Evolutionary conservation across 2,888 invertebrate species (phyloP).

Genomic region (Clanis bilineata): DNA sequence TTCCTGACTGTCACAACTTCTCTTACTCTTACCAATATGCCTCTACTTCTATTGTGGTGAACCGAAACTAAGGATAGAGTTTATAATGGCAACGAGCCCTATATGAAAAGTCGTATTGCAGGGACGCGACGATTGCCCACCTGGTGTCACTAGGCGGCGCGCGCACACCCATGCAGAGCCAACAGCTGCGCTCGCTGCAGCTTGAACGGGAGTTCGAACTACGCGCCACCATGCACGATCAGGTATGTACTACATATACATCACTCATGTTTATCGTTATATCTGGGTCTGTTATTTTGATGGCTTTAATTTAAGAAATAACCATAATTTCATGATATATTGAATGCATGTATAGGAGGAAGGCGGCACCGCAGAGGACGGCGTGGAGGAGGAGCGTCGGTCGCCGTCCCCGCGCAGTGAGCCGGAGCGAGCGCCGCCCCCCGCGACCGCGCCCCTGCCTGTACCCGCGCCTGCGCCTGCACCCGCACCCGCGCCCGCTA

Average conservation of each 20-base stretch:
- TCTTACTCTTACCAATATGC: too few species aligned
- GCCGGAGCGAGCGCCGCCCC: constrained; percentile 27
- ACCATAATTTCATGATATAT: too few species aligned
- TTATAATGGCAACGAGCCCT: too few species aligned
- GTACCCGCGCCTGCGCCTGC: constrained; percentile 34
- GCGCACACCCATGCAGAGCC: constrained; percentile 91
- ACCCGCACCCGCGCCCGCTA: constrained; percentile 10
- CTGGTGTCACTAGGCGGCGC: constrained; percentile 84
- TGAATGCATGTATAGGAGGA: constrained; percentile 40
- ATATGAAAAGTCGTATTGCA: constrained; percentile 63
- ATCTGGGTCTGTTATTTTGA: too few species aligned
- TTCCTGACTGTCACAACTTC: not conserved
- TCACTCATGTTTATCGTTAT: too few species aligned
- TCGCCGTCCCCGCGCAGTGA: constrained; percentile 30
- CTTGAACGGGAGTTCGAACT: constrained; percentile 97
- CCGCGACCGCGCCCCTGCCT: constrained; percentile 5
- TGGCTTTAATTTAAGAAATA: too few species aligned
- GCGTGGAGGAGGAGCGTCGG: constrained; percentile 42
- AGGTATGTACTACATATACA: constrained; percentile 39
- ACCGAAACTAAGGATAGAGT: too few species aligned
- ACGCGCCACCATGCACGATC: constrained; percentile 89
- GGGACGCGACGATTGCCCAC: constrained; percentile 94
- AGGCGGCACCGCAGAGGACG: constrained; percentile 40
- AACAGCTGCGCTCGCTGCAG: constrained; percentile 92
- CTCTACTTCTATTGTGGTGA: too few species aligned